These are phyloP conservation scores for Musca domestica DNA, from an alignment of 1,140 invertebrate genomes.

Conservation along the genomic window DNA sequence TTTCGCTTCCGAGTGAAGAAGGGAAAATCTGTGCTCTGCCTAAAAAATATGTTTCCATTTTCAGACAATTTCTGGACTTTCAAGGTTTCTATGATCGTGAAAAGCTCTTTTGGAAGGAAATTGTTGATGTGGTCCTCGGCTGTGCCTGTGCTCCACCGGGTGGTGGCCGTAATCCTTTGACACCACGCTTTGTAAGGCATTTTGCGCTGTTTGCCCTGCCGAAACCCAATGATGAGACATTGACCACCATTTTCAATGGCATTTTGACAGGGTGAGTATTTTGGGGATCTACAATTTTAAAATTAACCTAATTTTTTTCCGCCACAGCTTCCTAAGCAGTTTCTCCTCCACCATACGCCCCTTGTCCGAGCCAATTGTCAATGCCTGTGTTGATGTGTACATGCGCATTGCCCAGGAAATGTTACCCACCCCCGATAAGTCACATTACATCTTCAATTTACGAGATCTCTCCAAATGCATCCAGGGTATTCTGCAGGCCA, in stretches of 20 bases:
- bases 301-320: not conserved
- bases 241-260: constrained; percentile 79
- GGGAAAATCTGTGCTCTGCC: not conserved
- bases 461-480: constrained; percentile 87
- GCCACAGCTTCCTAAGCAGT: constrained; percentile 66
- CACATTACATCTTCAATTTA: constrained; percentile 90
- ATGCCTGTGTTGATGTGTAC: constrained; percentile 78
- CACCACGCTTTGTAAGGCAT: constrained; percentile 79
- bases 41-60: not conserved
- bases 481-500: constrained; percentile 77
- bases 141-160: constrained; percentile 85
- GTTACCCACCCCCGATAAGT: constrained; percentile 82
- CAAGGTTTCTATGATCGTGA: constrained; percentile 81
- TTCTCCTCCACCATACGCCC: constrained; percentile 71
- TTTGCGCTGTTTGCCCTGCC: constrained; percentile 78
- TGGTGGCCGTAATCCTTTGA: constrained; percentile 80
- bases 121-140: constrained; percentile 79
- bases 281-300: not conserved
- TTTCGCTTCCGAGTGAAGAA: too few species aligned
- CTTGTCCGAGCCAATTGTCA: constrained; percentile 71
- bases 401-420: constrained; percentile 73
- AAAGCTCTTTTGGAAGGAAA: constrained; percentile 82
- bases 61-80: constrained; percentile 78
- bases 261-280: constrained; percentile 44
- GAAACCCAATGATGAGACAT: constrained; percentile 69